Conservation (phyloP, 2,113 vertebrate genomes). For the Indicator indicator region DNA sequence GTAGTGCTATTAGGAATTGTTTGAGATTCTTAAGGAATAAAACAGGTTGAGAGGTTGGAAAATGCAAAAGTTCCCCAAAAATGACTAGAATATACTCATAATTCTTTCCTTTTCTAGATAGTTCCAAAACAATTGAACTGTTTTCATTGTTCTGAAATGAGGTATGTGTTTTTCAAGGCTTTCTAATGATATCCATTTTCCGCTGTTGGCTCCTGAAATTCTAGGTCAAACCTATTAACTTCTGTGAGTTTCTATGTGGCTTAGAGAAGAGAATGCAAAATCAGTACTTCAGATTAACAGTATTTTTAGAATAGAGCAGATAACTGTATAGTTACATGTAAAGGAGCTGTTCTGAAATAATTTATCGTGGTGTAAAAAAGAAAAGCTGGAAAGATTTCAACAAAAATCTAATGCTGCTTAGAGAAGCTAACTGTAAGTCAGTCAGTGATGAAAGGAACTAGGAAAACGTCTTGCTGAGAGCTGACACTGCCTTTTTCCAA, state of each 20-base stretch:
- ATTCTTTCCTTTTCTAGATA: background rate
- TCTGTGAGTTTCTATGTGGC: background rate
- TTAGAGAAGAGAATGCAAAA: conserved; percentile 28
- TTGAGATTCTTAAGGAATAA: background rate
- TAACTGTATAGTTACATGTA: background rate
- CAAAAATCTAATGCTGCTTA: conserved; percentile 4
- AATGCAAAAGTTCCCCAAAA: background rate
- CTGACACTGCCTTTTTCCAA: conserved; percentile 15
- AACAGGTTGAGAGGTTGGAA: background rate
- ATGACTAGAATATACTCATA: background rate
- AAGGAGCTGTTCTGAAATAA: background rate
- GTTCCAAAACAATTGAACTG: background rate
- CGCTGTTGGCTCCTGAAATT: conserved; percentile 31
- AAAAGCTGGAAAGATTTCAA: background rate
- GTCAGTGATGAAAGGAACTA: background rate
- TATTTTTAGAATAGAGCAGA: background rate
- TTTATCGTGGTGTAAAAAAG: background rate
- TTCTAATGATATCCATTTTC: conserved; percentile 29
- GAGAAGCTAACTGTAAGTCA: background rate
- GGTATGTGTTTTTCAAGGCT: conserved; percentile 17
- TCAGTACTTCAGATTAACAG: background rate
- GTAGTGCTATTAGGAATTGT: background rate
- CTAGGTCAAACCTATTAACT: conserved; percentile 57
- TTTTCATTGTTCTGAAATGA: conserved; percentile 38
- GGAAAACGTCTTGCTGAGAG: conserved; percentile 4